Percentiles rank a stretch among this genome's conserved stretches.
Evolutionary conservation across 2,113 vertebrate species (phyloP).

Genomic region (Ursus arctos): DNA sequence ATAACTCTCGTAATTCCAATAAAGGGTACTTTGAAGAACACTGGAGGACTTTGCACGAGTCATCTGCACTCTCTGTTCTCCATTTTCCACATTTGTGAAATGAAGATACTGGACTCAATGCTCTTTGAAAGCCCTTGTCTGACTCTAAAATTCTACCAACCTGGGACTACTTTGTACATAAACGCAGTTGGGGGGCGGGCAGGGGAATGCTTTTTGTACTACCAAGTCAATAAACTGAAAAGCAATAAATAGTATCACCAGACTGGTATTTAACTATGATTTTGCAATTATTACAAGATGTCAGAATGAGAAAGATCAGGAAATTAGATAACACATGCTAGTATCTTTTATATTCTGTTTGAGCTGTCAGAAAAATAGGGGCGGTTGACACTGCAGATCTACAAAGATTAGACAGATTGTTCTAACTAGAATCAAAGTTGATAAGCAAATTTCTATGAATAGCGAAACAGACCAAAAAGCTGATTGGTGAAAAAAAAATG

Average conservation of each 20-base stretch:
- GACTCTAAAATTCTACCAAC: conserved; percentile 20
- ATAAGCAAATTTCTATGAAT: conserved; percentile 48
- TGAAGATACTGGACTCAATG: not conserved
- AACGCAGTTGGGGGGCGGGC: not conserved
- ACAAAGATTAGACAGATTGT: conserved; percentile 59
- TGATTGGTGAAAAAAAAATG: not conserved
- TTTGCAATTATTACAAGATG: conserved; percentile 68
- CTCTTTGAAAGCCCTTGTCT: not conserved
- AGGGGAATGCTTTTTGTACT: not conserved
- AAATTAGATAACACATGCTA: conserved; percentile 48
- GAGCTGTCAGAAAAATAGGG: conserved; percentile 53
- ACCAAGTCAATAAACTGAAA: not conserved
- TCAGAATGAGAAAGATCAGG: conserved; percentile 59
- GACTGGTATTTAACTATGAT: conserved; percentile 56
- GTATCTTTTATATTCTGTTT: conserved; percentile 69
- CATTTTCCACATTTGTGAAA: conserved; percentile 13
- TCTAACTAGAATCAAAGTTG: conserved; percentile 65
- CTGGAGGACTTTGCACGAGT: not conserved
- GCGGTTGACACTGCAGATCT: conserved; percentile 48
- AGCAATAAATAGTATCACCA: conserved; percentile 44
- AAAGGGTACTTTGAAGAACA: not conserved
- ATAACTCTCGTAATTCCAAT: not conserved
- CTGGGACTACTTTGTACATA: not conserved
- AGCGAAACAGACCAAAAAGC: conserved; percentile 35
- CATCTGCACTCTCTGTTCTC: not conserved